Evolutionary conservation across 2,888 invertebrate genomes (phyloP).

Genomic region (Oligia latruncula): DNA sequence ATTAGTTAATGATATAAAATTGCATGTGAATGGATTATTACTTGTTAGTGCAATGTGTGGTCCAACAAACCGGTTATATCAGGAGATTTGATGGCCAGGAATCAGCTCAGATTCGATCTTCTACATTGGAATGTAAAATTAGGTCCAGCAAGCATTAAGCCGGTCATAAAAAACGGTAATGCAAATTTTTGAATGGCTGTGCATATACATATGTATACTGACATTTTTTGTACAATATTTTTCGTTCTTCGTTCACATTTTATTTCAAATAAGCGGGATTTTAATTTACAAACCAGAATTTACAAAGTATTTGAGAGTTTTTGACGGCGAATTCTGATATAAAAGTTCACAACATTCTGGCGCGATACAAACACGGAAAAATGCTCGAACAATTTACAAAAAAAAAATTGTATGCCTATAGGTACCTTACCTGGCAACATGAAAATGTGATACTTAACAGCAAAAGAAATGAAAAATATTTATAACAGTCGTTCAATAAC

Average conservation of each 20-base stretch:
- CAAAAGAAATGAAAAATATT: not conserved
- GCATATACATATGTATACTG: not conserved
- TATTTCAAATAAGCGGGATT: slow-evolving; percentile 14
- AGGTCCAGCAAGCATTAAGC: slow-evolving; percentile 23
- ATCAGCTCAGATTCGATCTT: slow-evolving; percentile 42
- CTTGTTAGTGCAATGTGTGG: slow-evolving; percentile 52
- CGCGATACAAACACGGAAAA: not conserved
- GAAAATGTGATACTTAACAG: not conserved
- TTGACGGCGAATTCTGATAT: not conserved
- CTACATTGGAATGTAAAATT: slow-evolving; percentile 53
- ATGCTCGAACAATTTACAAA: not conserved
- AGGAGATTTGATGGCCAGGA: slow-evolving; percentile 39
- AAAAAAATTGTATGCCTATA: not conserved
- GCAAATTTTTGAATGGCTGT: slow-evolving; percentile 37
- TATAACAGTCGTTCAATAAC: slow-evolving; percentile 1
- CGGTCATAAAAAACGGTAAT: slow-evolving; percentile 45
- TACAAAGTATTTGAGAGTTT: slow-evolving; percentile 3
- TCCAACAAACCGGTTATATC: slow-evolving; percentile 56
- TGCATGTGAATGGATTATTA: slow-evolving; percentile 40
- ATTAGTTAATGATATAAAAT: slow-evolving; percentile 28
- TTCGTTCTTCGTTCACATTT: not conserved
- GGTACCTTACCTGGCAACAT: not conserved
- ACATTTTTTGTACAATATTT: slow-evolving; percentile 19
- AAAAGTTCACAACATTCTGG: slow-evolving; percentile 12
- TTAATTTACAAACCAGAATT: slow-evolving; percentile 19